A percentile compares a stretch with the other conserved stretches of the same genome.
Conservation (phyloP, 2,797 vertebrate genomes). For the Eremophila alpestris region DNA sequence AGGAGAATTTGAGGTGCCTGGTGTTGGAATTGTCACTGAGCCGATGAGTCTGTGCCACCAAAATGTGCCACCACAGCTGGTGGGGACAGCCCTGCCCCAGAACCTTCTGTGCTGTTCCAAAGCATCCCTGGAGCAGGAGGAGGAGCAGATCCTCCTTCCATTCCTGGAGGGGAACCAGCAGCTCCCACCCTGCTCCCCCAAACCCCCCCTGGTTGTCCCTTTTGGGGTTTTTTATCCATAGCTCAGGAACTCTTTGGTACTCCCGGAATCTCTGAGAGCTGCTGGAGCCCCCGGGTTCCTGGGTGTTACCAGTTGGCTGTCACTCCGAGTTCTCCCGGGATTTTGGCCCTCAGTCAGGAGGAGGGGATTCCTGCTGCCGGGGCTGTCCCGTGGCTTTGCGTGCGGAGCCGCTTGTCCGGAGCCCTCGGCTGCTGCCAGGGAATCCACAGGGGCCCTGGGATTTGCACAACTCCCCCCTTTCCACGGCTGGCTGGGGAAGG, state of each 20-base stretch:
- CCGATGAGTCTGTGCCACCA: rapidly evolving
- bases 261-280: neutral
- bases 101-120: neutral
- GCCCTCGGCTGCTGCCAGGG: constrained; percentile 17
- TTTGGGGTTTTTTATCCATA: rapidly evolving
- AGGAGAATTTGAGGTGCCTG: neutral
- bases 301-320: neutral
- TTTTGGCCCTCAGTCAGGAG: neutral
- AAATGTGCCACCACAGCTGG: neutral
- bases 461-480: neutral
- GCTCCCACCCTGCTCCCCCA: neutral
- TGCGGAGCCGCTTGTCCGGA: constrained; percentile 9
- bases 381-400: constrained; percentile 17
- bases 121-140: neutral
- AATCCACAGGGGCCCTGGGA: neutral
- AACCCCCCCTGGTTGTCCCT: neutral
- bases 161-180: neutral
- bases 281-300: rapidly evolving
- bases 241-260: neutral
- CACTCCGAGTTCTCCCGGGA: rapidly evolving
- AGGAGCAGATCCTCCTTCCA: neutral
- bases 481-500: neutral
- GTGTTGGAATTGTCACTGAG: neutral
- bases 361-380: constrained; percentile 37
- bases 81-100: neutral